Base-by-base conservation (phyloP, 1,140 invertebrate genomes). In the Scaptomyza pallida region DNA sequence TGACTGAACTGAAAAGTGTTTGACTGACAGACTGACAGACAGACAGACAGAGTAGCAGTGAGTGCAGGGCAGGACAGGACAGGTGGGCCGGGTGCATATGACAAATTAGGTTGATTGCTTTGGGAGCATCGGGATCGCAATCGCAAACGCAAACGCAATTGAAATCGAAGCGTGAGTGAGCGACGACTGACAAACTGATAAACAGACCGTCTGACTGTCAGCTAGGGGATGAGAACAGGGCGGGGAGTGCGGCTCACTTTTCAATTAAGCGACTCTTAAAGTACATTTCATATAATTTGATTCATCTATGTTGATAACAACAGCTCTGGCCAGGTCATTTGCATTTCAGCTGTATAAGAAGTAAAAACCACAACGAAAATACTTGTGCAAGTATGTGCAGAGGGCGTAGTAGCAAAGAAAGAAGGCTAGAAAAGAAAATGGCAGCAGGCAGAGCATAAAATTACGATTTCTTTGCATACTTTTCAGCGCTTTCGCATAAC, bases 71-170 rank as follows among this genome's bases (percentile, higher is more conserved):
- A 41, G 55, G 45, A 13, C 21, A 2, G 56, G 43, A 3, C 17
- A 41, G 55, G 45, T 52, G 48, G 12, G 57, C 23, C 52, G 65
- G 64, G 47, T 81, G 82, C 81, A 85, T 85, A 86, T 76, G 75
- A 78, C 78, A 88, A 88, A 88, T 88, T 88, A 88, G 82, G 82
- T 88, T 88, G 82, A 88, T 88, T 88, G 82, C 82, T 56, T 78
- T 71, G 82, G 57, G 77, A 63, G 52, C 67, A 61, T 63, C 54
- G 55, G 52, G 45, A 40, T 45, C 10, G 37, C 62, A 59, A 41
- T 40, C 40, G 65, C 16, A 30, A 30, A 9, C 26, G 26, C 26
- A 9, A 52, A 2, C 47, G 68, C 48, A 52, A 41, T 61, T 72
- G 70, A 37, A 33, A 62, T 72, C 79, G 62, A 75, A 78, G 60